These are phyloP conservation scores for Gadopsis marmoratus DNA, from an alignment of 2,797 vertebrate species.

Conservation along the genomic window DNA sequence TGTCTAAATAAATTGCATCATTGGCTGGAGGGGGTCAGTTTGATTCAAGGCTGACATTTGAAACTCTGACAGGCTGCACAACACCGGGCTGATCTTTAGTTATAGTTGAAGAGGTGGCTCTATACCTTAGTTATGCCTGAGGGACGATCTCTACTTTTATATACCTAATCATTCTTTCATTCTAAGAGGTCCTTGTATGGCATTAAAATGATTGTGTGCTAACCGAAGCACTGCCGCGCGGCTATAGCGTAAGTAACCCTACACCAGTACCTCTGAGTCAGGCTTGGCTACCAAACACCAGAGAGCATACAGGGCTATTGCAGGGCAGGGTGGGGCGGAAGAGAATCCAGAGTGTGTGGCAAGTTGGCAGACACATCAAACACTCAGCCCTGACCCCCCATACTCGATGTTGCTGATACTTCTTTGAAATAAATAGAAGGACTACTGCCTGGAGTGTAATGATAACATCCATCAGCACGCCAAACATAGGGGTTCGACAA, in stretches of 20 bases:
- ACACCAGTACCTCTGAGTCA: conserved; percentile 65
- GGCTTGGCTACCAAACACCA: conserved; percentile 59
- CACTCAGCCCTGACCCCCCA: conserved; percentile 60
- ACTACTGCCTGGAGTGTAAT: conserved; percentile 40
- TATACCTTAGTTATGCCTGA: neutral
- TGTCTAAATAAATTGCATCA: conserved; percentile 42
- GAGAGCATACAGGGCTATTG: conserved; percentile 60
- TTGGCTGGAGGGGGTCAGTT: conserved; percentile 9
- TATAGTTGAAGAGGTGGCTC: neutral
- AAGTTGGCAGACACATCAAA: conserved; percentile 76
- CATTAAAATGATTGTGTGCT: conserved; percentile 25
- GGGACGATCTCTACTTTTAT: conserved; percentile 1
- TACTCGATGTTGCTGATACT: conserved; percentile 69
- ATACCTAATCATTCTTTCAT: conserved; percentile 7
- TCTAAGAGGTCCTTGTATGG: conserved; percentile 31
- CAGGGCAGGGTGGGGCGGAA: conserved; percentile 70
- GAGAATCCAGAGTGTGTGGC: conserved; percentile 60
- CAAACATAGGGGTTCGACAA: conserved; percentile 16
- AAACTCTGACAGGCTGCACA: conserved; percentile 14
- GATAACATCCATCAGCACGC: conserved; percentile 49
- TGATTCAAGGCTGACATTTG: conserved; percentile 48
- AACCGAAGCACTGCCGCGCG: conserved; percentile 26
- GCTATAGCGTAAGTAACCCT: conserved; percentile 71
- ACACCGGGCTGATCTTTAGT: conserved; percentile 4
- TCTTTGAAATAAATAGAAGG: conserved; percentile 62